Base-by-base conservation (phyloP, 2,797 vertebrate genomes). In the Melanotaenia boesemani region DNA sequence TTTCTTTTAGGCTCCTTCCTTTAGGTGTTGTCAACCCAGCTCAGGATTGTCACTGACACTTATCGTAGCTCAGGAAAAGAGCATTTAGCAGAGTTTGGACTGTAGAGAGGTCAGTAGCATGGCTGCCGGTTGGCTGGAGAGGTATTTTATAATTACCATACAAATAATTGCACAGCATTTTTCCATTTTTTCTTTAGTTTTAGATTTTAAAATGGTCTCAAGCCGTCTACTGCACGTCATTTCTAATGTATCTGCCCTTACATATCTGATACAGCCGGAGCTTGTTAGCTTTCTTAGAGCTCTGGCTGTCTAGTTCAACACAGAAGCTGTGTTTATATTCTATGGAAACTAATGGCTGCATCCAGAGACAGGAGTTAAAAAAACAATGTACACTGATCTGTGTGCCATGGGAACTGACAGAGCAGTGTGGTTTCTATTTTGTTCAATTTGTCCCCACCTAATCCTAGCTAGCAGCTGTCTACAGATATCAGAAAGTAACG, bases 61-160 rank as follows among this genome's bases (percentile, higher is more conserved):
- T 86, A 90, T 90, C 84, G 83, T 76, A 77, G 80, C 68, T 90
- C 71, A 74, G 61, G 67, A 88, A 79, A 82, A 79, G 63, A 88
- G 39, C 65, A 78, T 79, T 82, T 76, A 82, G 70, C 66, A 20
- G 62, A 65, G 12, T 68, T 83, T 74, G 54, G 64, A 72, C 69
- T 72, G 63, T 50, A 67, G 44, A 26, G 62, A 48, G 63, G 63
- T 52, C 73, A 30, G 46, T 68, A 65, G 67, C 57, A 62, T 2
- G 62, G 39, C 69, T 57, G 68, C 67, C 83, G 81, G 60, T 41
- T 72, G 37, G 44, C 52, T 73, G 36, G 34, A 13, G 36, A 65
- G 13, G 41, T 50, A 32, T 64, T 75, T 77, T n/a, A 22, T 55
- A 28, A 12, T 1, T 16, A 67, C 13, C 18, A 60, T 71, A 39